A percentile compares a stretch with the other conserved stretches of the same genome.
Evolutionary conservation across 2,797 vertebrate species (phyloP).

Genomic region (Ptychadena robeensis): DNA sequence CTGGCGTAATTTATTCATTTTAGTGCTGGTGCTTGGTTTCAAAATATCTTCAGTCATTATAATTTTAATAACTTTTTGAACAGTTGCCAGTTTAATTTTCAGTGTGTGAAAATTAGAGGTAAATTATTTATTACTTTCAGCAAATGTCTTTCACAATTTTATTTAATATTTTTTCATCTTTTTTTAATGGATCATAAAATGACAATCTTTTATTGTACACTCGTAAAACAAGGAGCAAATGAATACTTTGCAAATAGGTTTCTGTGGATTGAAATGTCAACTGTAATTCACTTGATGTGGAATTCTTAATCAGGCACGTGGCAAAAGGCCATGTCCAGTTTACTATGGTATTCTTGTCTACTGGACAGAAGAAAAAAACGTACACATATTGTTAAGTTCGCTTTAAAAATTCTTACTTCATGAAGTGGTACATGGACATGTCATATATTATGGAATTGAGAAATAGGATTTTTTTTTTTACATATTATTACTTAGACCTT

Average conservation of each 20-base stretch:
- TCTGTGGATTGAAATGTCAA: conserved; percentile 71
- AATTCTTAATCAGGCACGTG: conserved; percentile 48
- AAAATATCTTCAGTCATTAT: conserved; percentile 70
- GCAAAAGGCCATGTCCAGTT: conserved; percentile 40
- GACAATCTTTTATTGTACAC: conserved; percentile 71
- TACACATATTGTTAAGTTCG: neutral
- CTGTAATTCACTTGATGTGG: conserved; percentile 67
- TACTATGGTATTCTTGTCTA: conserved; percentile 32
- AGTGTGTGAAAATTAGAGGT: conserved; percentile 72
- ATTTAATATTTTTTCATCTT: conserved; percentile 73
- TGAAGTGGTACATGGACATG: neutral
- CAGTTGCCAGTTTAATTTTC: conserved; percentile 77
- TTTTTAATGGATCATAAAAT: conserved; percentile 76
- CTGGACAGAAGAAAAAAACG: conserved; percentile 15
- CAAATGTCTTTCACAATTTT: conserved; percentile 76
- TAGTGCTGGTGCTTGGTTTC: conserved; percentile 66
- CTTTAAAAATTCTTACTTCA: neutral
- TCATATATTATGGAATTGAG: neutral
- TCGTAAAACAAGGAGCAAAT: conserved; percentile 72
- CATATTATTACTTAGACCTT: neutral
- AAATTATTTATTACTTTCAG: conserved; percentile 78
- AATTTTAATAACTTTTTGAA: conserved; percentile 77
- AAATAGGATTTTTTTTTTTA: too few relatives aligned
- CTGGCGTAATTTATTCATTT: conserved; percentile 63
- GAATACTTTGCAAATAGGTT: conserved; percentile 72